Percentiles rank a stretch among this genome's conserved stretches.
phyloP scores from a whole-genome alignment of 2,113 vertebrate species.

The Ceuthmochares aereus region DNA sequence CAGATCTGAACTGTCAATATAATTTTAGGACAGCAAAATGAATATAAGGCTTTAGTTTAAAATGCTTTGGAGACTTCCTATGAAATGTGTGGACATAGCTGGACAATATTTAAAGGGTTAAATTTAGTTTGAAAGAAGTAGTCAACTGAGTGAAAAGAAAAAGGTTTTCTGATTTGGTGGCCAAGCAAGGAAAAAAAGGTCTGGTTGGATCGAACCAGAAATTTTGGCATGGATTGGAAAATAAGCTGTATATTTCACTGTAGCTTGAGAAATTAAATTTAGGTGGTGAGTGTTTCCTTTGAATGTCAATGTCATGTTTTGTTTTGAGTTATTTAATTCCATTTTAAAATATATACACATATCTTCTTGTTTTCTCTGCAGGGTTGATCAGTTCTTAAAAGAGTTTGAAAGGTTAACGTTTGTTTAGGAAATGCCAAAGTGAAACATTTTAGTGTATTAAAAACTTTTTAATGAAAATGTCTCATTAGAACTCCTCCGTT shows the following conservation, averaged over 20 bases:
- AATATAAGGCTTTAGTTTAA: not conserved
- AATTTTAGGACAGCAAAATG: not conserved
- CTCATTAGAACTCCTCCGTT: constrained; percentile 53
- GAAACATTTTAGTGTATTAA: constrained; percentile 50
- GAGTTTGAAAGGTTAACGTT: constrained; percentile 64
- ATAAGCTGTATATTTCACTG: constrained; percentile 22
- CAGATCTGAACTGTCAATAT: not conserved
- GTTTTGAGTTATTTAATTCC: constrained; percentile 43
- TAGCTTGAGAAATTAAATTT: constrained; percentile 14
- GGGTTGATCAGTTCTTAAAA: constrained; percentile 50
- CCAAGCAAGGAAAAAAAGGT: not conserved
- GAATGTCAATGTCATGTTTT: constrained; percentile 53
- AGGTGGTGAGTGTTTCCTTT: not conserved
- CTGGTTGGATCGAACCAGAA: not conserved
- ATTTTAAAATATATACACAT: constrained; percentile 34
- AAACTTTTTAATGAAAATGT: constrained; percentile 54
- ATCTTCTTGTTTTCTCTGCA: constrained; percentile 42
- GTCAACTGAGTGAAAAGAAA: not conserved
- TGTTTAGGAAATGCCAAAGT: constrained; percentile 64
- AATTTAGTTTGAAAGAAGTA: not conserved
- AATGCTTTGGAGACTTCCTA: not conserved
- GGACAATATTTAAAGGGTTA: not conserved
- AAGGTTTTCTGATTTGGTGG: not conserved
- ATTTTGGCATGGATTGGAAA: not conserved
- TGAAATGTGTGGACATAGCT: not conserved